Base-by-base conservation (phyloP, 2,797 vertebrate species). In the Gadopsis bispinosus region DNA sequence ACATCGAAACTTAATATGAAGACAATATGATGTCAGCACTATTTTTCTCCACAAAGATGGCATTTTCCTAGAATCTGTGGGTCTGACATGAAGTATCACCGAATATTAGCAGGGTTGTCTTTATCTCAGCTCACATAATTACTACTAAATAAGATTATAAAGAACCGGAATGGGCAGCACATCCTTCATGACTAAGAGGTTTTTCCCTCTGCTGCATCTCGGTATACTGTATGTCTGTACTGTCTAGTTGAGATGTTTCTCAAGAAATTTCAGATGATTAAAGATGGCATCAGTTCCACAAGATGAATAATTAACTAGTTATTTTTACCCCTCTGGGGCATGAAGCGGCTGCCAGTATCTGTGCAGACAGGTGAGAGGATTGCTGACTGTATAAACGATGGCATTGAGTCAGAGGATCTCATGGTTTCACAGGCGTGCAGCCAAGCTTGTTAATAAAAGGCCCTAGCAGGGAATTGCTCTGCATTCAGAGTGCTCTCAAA, bases 341-440 rank as follows among this genome's bases (percentile, higher is more conserved):
- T 69, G 81, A 80, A 87, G 56, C 48, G 61, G 84, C 82, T 91
- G 80, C 86, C 85, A 88, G 92, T 81, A 31, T 74, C 84, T 81
- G 88, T 79, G 88, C 88, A 92, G 91, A 90, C 94, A 95, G 93
- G 93, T 94, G 92, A 94, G 92, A 88, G 91, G 85, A 92, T 89
- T 90, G 92, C 90, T 91, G 89, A 93, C 89, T 89, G 87, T 87
- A 92, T 91, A 87, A 93, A 91, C 54, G 84, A 86, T 93, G 91
- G 91, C 93, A 91, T 72, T 81, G 86, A 93, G 89, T 92, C 92
- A 91, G 87, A 92, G 69, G 70, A 88, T 82, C 78, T 82, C 80
- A 85, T 84, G 88, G 88, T 83, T 93, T 88, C 72, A 82, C 80
- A 83, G 94, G 88, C 86, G 31, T 66, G 77, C 88, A 87, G 92